These are phyloP conservation scores for Crypturellus undulatus DNA, from an alignment of 2,113 vertebrate species.

Conservation along the genomic window DNA sequence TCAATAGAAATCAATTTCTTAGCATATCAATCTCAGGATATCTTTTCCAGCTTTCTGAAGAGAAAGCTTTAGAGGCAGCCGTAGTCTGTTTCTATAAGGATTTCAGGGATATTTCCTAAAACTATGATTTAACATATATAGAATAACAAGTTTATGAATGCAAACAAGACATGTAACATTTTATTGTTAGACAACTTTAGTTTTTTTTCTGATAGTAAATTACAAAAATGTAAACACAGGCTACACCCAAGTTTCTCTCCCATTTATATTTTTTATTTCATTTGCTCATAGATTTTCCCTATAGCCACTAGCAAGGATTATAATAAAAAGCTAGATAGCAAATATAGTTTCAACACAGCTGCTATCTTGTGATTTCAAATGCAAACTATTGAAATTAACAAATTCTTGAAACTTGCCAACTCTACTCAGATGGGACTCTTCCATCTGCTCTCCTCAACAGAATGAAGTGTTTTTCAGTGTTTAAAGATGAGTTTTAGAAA, in stretches of 20 bases:
- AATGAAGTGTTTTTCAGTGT: background rate
- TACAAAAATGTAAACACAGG: background rate
- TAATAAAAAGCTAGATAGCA: background rate
- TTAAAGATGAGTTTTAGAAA: background rate
- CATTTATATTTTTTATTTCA: background rate
- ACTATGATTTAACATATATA: background rate
- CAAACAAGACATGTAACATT: background rate
- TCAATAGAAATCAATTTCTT: background rate
- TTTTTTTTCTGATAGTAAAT: background rate
- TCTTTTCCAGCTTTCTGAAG: background rate
- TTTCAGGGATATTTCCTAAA: background rate
- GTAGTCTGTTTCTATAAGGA: background rate
- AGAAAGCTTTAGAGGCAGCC: background rate
- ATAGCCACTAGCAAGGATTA: background rate
- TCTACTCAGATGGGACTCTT: background rate
- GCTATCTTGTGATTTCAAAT: background rate
- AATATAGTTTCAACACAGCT: background rate
- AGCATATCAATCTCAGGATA: background rate
- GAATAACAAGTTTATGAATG: background rate
- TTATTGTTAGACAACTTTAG: background rate
- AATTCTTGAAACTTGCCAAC: background rate
- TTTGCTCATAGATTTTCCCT: background rate
- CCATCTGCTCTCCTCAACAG: background rate
- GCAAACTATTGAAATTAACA: background rate
- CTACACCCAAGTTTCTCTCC: background rate